Evolutionary conservation across 2,113 vertebrate genomes (phyloP).

Genomic region (Paralichthys olivaceus): DNA sequence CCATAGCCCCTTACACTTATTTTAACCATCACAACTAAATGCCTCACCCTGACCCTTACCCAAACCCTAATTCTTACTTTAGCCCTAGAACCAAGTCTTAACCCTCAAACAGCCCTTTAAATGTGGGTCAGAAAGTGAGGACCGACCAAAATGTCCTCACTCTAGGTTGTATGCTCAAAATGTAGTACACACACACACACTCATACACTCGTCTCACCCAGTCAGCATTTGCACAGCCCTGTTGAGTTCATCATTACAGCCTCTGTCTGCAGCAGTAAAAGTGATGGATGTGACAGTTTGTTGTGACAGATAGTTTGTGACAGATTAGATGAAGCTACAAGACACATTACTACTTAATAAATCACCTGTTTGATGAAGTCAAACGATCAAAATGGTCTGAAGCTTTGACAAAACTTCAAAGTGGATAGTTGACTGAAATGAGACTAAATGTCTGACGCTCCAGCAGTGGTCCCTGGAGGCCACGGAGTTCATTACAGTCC

Average conservation of each 20-base stretch:
- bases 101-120: too few species aligned
- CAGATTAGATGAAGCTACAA: constrained; percentile 13
- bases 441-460: neutral
- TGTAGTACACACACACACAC: neutral
- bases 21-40: too few species aligned
- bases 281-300: constrained; percentile 40
- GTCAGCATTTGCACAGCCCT: constrained; percentile 27
- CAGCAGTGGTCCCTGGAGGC: constrained; percentile 9
- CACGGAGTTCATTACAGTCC: constrained; percentile 12
- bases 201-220: neutral
- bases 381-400: constrained; percentile 16
- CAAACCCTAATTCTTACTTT: too few species aligned
- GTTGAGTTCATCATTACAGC: constrained; percentile 36
- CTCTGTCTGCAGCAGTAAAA: constrained; percentile 18
- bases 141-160: too few species aligned
- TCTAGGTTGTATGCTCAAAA: too few species aligned
- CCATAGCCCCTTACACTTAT: too few species aligned
- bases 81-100: too few species aligned
- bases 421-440: neutral
- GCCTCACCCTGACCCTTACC: too few species aligned
- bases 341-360: constrained; percentile 24
- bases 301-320: neutral
- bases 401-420: constrained; percentile 6
- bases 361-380: constrained; percentile 23
- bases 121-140: too few species aligned